These are phyloP conservation scores for Scolopax rusticola DNA, from an alignment of 2,797 vertebrate genomes.

Conservation along the genomic window DNA sequence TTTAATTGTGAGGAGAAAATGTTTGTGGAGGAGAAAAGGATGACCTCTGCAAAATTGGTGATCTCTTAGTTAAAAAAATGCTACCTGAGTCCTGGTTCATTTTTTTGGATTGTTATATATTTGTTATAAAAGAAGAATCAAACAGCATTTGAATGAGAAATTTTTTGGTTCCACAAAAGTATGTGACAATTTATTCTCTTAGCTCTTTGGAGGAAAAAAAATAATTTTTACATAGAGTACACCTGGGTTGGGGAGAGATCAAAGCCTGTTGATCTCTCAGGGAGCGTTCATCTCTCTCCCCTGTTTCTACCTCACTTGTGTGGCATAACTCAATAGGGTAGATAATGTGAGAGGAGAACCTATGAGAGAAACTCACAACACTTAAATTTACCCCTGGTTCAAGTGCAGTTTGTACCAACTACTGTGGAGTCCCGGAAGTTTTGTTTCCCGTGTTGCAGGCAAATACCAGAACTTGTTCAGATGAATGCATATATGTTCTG, in stretches of 20 bases:
- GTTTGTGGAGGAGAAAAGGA: background rate
- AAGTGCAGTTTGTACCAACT: background rate
- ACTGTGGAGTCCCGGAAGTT: background rate
- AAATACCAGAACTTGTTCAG: background rate
- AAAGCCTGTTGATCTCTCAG: background rate
- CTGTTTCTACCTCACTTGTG: background rate
- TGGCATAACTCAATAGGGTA: background rate
- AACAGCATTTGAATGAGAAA: background rate
- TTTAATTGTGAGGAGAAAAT: background rate
- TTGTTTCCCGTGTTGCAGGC: background rate
- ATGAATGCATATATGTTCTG: background rate
- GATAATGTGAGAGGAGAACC: fast-evolving
- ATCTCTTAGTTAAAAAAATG: background rate
- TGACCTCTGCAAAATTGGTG: background rate
- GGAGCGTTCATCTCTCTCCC: background rate
- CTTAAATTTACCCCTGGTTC: background rate
- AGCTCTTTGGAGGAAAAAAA: background rate
- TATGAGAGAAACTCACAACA: background rate
- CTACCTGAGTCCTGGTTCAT: background rate
- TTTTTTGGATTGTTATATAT: background rate
- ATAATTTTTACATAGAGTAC: background rate
- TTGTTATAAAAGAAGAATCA: background rate
- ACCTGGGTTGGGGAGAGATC: background rate
- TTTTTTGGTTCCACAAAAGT: background rate
- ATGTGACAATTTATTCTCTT: background rate